Conservation (phyloP, 2,888 invertebrate genomes). For the Tenthredo livida region DNA sequence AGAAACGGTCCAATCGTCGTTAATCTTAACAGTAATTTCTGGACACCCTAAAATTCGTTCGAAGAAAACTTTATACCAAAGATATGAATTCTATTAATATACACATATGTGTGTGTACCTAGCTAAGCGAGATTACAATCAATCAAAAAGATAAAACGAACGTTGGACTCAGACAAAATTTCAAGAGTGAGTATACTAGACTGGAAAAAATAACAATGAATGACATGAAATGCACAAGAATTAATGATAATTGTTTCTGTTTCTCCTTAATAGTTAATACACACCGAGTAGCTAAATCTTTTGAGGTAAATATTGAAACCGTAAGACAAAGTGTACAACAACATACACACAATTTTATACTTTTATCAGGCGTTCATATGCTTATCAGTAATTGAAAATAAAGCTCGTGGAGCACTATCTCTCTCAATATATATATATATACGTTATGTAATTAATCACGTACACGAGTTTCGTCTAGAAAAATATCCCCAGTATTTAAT, state of each 20-base stretch:
- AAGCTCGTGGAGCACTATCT: not conserved
- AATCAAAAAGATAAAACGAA: not conserved
- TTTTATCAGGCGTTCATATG: not conserved
- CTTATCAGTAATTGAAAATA: not conserved
- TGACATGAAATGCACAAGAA: not conserved
- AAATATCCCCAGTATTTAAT: not conserved
- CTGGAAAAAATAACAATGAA: not conserved
- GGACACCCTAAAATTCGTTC: conserved; percentile 56
- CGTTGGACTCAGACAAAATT: not conserved
- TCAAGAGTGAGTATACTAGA: not conserved
- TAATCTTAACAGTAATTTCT: conserved; percentile 60
- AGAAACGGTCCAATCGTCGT: conserved; percentile 49
- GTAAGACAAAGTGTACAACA: not conserved
- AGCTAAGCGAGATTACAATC: not conserved
- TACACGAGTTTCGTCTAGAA: not conserved
- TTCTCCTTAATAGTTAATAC: not conserved
- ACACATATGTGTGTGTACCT: not conserved
- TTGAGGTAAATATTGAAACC: not conserved
- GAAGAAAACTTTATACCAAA: not conserved
- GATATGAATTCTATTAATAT: not conserved
- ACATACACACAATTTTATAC: not conserved
- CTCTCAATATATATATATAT: not conserved
- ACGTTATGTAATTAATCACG: not conserved
- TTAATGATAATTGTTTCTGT: not conserved
- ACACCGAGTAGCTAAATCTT: not conserved